Conservation (phyloP, 1,140 invertebrate genomes). For the Heterodera schachtii region DNA sequence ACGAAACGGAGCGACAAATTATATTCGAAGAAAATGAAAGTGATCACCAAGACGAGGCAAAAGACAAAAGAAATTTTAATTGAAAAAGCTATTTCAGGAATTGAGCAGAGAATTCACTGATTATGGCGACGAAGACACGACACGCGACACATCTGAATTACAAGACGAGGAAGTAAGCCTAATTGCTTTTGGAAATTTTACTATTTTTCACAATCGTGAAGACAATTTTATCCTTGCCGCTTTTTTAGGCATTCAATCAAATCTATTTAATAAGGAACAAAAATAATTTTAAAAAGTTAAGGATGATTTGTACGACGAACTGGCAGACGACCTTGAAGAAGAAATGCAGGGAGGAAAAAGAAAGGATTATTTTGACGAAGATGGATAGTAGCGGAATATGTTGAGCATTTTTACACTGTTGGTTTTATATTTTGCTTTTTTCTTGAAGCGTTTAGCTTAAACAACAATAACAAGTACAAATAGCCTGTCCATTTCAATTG, state of each 20-base stretch:
- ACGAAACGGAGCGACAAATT: no score
- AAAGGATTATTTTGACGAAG: neutral
- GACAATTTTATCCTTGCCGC: neutral
- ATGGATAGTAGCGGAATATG: neutral
- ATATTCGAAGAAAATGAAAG: no score
- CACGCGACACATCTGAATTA: neutral
- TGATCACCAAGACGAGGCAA: neutral
- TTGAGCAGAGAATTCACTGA: neutral
- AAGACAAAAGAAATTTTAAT: neutral
- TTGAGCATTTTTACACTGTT: neutral
- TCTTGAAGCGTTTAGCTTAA: neutral
- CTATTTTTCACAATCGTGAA: no score
- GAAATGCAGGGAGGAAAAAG: neutral
- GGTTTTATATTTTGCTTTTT: neutral
- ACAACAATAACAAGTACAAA: neutral
- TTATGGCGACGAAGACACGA: conserved; percentile 9
- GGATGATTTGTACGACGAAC: neutral
- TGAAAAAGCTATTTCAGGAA: neutral
- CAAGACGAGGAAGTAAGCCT: conserved; percentile 9
- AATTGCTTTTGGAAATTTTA: no score
- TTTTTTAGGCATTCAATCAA: no score
- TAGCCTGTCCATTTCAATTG: neutral
- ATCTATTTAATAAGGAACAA: no score
- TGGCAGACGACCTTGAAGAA: neutral
- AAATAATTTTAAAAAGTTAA: neutral